Conservation (phyloP, 2,113 vertebrate genomes). For the Neolamprologus kungweensis region DNA sequence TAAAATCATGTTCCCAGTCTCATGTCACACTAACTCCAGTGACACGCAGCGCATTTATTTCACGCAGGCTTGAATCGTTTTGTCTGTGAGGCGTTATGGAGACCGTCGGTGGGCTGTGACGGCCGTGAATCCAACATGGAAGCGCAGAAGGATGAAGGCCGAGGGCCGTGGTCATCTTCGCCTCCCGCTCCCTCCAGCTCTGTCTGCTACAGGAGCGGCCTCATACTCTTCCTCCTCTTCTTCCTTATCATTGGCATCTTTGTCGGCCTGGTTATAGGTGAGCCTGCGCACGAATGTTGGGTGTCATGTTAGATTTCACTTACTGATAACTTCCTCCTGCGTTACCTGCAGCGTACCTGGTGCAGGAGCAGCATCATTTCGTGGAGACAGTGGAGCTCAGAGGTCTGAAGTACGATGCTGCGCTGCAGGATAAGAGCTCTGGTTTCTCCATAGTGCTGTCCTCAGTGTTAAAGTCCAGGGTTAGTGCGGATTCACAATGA, state of each 20-base stretch:
- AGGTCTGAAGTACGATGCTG: conserved; percentile 74
- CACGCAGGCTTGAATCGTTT: not conserved
- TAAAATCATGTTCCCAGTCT: not conserved
- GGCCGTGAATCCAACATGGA: conserved; percentile 54
- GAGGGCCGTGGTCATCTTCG: conserved; percentile 17
- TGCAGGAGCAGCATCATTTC: conserved; percentile 67
- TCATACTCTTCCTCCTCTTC: conserved; percentile 41
- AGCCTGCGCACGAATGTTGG: not conserved
- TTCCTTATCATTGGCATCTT: conserved; percentile 60
- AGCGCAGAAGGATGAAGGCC: conserved; percentile 56
- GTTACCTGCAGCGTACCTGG: conserved; percentile 53
- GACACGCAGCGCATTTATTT: not conserved
- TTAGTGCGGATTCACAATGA: conserved; percentile 27
- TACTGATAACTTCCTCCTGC: not conserved
- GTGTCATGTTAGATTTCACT: not conserved
- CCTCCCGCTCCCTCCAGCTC: not conserved
- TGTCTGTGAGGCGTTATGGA: not conserved
- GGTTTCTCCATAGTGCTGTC: conserved; percentile 75
- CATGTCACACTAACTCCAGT: not conserved
- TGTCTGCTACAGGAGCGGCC: conserved; percentile 11
- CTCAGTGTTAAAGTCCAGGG: conserved; percentile 75
- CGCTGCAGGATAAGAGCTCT: conserved; percentile 68
- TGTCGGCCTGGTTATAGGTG: conserved; percentile 65
- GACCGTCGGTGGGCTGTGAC: conserved; percentile 16
- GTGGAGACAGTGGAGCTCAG: conserved; percentile 76